Evolutionary conservation across 2,888 invertebrate genomes (phyloP).

Genomic region (Corbicula japonica): DNA sequence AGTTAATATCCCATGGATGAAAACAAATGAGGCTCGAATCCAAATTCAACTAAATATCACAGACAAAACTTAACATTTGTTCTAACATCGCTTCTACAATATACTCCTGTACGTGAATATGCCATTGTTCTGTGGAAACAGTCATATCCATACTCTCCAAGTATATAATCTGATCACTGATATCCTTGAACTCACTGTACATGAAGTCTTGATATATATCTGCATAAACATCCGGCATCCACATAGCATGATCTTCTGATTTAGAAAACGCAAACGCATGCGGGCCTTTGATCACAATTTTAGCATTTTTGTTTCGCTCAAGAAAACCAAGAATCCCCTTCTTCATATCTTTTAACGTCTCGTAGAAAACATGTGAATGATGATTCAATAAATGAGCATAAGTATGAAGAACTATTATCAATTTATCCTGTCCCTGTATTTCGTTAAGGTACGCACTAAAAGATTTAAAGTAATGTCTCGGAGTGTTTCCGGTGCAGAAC

Average conservation of each 20-base stretch:
- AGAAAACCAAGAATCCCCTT: constrained; percentile 32
- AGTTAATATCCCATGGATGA: too few relatives aligned
- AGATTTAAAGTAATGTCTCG: constrained; percentile 52
- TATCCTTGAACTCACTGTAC: constrained; percentile 36
- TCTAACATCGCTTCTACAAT: constrained; percentile 30
- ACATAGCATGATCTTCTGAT: constrained; percentile 42
- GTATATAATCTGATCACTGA: constrained; percentile 50
- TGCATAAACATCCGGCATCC: constrained; percentile 63
- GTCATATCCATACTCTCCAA: constrained; percentile 57
- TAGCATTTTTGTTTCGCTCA: constrained; percentile 30
- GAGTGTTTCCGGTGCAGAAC: constrained; percentile 53
- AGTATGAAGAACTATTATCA: constrained; percentile 39
- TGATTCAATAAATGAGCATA: constrained; percentile 53
- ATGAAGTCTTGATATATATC: constrained; percentile 47
- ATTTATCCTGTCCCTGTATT: constrained; percentile 13
- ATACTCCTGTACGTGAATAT: constrained; percentile 49
- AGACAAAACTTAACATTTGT: constrained; percentile 42
- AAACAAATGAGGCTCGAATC: too few relatives aligned
- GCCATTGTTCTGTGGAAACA: constrained; percentile 48
- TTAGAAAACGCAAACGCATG: constrained; percentile 57
- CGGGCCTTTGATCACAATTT: constrained; percentile 57
- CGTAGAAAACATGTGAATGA: constrained; percentile 54
- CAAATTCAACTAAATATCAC: too few relatives aligned
- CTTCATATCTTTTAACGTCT: constrained; percentile 37
- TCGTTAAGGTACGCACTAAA: constrained; percentile 37